phyloP scores from a whole-genome alignment of 2,113 vertebrate genomes.

The Halichoerus grypus region DNA sequence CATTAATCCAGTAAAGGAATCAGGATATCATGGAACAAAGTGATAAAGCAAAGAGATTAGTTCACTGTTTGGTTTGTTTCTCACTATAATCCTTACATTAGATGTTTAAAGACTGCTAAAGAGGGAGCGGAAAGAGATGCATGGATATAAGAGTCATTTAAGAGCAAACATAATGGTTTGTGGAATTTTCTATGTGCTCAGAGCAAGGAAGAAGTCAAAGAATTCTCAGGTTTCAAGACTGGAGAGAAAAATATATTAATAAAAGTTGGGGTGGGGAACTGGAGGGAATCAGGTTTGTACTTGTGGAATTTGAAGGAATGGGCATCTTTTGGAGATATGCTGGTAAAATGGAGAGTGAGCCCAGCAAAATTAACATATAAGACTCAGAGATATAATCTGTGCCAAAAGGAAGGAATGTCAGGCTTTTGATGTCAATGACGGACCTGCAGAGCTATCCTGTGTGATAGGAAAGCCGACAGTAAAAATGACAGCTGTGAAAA shows the following conservation, averaged over 20 bases:
- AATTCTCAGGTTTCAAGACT: background rate
- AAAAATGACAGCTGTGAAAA: background rate
- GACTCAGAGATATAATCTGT: background rate
- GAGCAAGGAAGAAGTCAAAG: background rate
- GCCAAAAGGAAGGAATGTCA: background rate
- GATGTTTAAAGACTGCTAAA: background rate
- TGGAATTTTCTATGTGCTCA: background rate
- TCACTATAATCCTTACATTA: background rate
- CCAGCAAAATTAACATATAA: background rate
- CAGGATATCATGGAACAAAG: background rate
- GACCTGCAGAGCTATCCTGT: background rate
- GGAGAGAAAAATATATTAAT: background rate
- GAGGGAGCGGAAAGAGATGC: background rate
- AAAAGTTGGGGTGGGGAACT: background rate
- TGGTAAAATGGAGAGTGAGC: background rate
- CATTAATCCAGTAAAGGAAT: background rate
- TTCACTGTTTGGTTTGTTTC: background rate
- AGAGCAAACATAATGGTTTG: background rate
- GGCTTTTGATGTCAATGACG: background rate
- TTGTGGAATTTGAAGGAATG: background rate
- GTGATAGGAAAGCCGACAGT: background rate
- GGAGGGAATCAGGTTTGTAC: background rate
- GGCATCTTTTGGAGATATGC: background rate
- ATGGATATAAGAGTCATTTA: background rate
- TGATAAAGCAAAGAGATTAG: background rate